These are phyloP conservation scores for Epinephelus moara DNA, from an alignment of 2,113 vertebrate species.

Conservation along the genomic window DNA sequence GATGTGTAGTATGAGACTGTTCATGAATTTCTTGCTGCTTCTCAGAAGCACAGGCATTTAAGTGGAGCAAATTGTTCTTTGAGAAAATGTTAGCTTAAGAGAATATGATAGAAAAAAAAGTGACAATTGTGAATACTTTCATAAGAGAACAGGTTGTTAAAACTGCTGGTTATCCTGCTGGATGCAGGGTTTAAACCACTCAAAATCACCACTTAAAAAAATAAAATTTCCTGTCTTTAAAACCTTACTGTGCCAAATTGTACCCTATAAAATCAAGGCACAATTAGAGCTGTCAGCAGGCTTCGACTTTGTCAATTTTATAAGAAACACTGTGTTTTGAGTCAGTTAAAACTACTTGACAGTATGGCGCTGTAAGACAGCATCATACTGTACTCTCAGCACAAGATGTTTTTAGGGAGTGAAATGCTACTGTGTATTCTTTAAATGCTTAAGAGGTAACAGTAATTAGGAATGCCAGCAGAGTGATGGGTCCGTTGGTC, in stretches of 20 bases:
- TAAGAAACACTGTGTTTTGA: too few species aligned
- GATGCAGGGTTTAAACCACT: neutral
- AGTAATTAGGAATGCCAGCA: neutral
- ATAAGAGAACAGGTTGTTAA: neutral
- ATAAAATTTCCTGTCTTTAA: neutral
- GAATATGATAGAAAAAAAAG: neutral
- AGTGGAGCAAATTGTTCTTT: neutral
- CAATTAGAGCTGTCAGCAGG: neutral
- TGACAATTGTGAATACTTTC: neutral
- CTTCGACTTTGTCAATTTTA: neutral
- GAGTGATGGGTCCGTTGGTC: neutral
- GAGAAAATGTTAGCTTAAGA: neutral
- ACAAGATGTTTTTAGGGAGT: neutral
- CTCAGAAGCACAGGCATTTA: neutral
- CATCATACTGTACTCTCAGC: too few species aligned
- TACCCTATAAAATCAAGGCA: neutral
- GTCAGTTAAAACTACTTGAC: neutral
- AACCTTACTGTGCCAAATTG: neutral
- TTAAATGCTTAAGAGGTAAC: neutral
- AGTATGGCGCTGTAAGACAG: too few species aligned
- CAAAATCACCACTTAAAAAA: neutral
- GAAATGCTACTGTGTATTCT: neutral
- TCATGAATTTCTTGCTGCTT: conserved; percentile 18
- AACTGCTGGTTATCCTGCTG: neutral
- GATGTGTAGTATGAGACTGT: conserved; percentile 10